Evolutionary conservation across 2,888 invertebrate species (phyloP), one percentile per base, ranked within the genome.

Genomic region (Electrophaes corylata): DNA sequence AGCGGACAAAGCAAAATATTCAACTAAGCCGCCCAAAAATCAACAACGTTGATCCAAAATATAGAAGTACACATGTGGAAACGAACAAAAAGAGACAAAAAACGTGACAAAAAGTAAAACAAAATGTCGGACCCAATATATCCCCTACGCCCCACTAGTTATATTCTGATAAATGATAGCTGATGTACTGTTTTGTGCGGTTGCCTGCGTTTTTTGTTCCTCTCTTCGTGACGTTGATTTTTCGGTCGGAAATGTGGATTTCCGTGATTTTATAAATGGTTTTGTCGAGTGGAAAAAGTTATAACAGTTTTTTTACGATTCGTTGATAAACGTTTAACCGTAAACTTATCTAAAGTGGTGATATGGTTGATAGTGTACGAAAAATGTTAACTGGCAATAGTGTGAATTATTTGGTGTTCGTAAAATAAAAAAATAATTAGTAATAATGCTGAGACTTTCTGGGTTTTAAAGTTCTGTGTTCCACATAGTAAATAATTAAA

Each of bases 131-230:
- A 73, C 75, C 77, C 83, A 84, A 78, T 78, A 79, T 85, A 81
- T 83, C 76, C 80, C 60, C 76, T 84, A 83, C 86, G 73, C 82
- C 84, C 82, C 81, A 86, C 84, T 87, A 87, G 88, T 87, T 88
- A 84, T 83, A 83, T 81, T 80, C 85, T 86, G 88, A 88, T 87
- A 88, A 88, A 88, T 86, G 88, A 87, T 84, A 81, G 81, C 80
- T 84, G 77, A 76, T 77, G 73, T 73, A 77, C 74, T 77, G 78
- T 73, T 78, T 78, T 72, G 75, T 72, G 59, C 61, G 62, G 76
- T 72, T 69, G 65, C 64, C 68, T 65, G 65, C 65, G 73, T 78
- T 80, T 80, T n/a, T 78, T 79, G 76, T 79, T 73, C n/a, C n/a
- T 73, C 47, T 12, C 3, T 47, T 29, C 6, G 53, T 33, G 45